Percentiles rank a stretch among this genome's conserved stretches.
Conservation (phyloP, 92 coral and sea anemone species). For the Phenganax marumi region DNA sequence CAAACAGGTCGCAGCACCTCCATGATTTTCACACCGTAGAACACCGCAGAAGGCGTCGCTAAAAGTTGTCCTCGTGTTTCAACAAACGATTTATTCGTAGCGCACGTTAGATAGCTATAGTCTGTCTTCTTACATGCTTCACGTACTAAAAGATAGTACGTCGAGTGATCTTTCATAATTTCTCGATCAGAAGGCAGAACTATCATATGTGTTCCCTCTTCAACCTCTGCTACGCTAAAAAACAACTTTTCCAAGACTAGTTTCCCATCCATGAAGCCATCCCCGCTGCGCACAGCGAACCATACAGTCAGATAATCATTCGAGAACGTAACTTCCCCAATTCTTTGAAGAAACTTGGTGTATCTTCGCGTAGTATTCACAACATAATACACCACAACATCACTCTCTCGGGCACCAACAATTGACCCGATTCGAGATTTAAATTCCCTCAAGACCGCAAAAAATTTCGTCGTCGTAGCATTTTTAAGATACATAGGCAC, state of each 20-base stretch:
- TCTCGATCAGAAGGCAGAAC: conserved; percentile 35
- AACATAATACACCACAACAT: conserved; percentile 76
- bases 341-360: not conserved
- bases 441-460: conserved; percentile 40
- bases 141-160: conserved; percentile 52
- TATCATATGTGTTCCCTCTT: conserved; percentile 25
- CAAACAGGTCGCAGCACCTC: conserved; percentile 53
- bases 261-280: conserved; percentile 30
- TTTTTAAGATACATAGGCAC: conserved; percentile 69
- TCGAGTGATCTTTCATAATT: conserved; percentile 15
- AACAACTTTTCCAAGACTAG: conserved; percentile 25
- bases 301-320: conserved; percentile 62
- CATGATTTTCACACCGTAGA: conserved; percentile 73
- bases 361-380: conserved; percentile 21
- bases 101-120: conserved; percentile 57
- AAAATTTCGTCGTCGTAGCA: conserved; percentile 63
- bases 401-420: conserved; percentile 57
- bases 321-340: not conserved
- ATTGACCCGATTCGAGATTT: conserved; percentile 52
- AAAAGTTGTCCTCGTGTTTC: conserved; percentile 50
- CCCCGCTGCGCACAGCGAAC: conserved; percentile 67
- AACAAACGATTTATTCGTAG: conserved; percentile 53
- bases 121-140: conserved; percentile 52
- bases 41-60: conserved; percentile 72
- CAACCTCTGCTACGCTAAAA: not conserved